These are phyloP conservation scores for Pelodytes ibericus DNA, from an alignment of 2,797 vertebrate genomes.

Conservation along the genomic window DNA sequence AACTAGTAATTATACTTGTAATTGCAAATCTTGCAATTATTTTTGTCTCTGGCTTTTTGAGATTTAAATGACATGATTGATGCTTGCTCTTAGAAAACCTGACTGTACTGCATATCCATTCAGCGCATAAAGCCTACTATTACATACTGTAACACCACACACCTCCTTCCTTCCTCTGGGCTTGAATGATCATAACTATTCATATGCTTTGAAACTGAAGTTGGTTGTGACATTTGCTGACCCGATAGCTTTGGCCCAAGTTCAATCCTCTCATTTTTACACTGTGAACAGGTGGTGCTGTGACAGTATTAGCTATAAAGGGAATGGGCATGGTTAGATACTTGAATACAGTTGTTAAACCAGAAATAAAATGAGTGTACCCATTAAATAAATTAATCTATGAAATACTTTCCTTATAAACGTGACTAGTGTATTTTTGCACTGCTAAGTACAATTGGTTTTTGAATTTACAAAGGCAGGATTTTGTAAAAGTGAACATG, in stretches of 20 bases:
- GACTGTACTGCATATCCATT: constrained; percentile 35
- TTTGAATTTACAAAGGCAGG: too few species aligned
- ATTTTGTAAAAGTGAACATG: too few species aligned
- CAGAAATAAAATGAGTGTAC: not conserved
- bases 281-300: constrained; percentile 49
- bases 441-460: too few species aligned
- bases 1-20: too few species aligned
- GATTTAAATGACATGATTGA: not conserved
- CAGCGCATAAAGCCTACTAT: constrained; percentile 23
- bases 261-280: constrained; percentile 45
- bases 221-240: constrained; percentile 54
- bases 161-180: constrained; percentile 42
- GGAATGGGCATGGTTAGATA: constrained; percentile 27
- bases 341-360: not conserved
- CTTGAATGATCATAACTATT: constrained; percentile 40
- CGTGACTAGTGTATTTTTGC: not conserved
- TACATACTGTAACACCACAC: constrained; percentile 6
- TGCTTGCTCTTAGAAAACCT: not conserved
- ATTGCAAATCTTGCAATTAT: not conserved
- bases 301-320: constrained; percentile 40
- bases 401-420: not conserved
- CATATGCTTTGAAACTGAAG: constrained; percentile 46
- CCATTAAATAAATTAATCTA: too few species aligned
- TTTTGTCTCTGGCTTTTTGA: not conserved
- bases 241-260: constrained; percentile 28